phyloP scores from a whole-genome alignment of 2,888 invertebrate genomes.

The Panopea generosa region DNA sequence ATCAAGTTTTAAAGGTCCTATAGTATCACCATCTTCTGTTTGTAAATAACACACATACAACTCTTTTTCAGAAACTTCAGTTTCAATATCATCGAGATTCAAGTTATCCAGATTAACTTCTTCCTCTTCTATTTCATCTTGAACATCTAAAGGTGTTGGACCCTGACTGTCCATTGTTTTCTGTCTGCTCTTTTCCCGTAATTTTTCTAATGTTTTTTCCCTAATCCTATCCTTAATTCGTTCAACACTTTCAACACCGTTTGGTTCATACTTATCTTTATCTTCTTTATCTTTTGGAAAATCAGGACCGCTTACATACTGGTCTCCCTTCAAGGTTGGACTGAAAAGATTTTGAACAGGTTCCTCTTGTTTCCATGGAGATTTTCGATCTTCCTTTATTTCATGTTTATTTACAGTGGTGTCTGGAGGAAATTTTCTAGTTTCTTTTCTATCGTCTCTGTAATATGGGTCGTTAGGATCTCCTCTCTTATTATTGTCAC shows the following conservation, averaged over 20 bases:
- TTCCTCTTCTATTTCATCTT: constrained; percentile 37
- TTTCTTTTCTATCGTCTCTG: constrained; percentile 14
- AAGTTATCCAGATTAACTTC: constrained; percentile 56
- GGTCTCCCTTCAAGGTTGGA: constrained; percentile 27
- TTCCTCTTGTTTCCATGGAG: constrained; percentile 43
- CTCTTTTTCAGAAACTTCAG: constrained; percentile 69
- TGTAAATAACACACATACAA: constrained; percentile 77
- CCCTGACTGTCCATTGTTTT: constrained; percentile 62
- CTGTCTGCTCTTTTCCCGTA: constrained; percentile 21
- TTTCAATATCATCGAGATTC: constrained; percentile 66
- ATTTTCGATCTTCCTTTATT: constrained; percentile 44
- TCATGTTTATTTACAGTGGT: constrained; percentile 43
- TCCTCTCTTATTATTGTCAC: constrained; percentile 19
- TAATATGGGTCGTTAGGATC: constrained; percentile 10
- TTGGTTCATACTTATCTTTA: constrained; percentile 9
- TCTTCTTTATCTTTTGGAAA: neutral
- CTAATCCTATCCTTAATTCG: constrained; percentile 37
- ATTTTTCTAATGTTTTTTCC: constrained; percentile 39
- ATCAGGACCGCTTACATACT: constrained; percentile 24
- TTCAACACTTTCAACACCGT: constrained; percentile 29
- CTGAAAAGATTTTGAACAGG: neutral
- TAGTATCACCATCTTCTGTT: constrained; percentile 76
- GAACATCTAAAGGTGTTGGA: constrained; percentile 33
- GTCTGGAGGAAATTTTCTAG: neutral
- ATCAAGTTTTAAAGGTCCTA: constrained; percentile 79